Evolutionary conservation across 2,113 vertebrate species (phyloP).

Genomic region (Capreolus pygargus): DNA sequence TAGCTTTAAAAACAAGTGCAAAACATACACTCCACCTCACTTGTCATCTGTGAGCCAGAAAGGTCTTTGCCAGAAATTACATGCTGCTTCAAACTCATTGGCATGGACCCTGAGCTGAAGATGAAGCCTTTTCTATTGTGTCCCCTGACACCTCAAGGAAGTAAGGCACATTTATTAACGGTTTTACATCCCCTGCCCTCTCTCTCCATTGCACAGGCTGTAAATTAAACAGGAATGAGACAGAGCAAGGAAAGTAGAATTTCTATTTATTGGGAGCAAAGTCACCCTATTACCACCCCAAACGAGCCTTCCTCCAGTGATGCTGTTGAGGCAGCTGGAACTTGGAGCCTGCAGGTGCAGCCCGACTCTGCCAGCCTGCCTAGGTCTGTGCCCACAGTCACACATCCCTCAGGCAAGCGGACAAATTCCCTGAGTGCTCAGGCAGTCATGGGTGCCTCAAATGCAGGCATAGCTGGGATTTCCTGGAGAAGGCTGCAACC

Average conservation of each 20-base stretch:
- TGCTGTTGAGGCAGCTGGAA: conserved; percentile 43
- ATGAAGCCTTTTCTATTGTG: conserved; percentile 30
- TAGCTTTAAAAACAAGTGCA: not conserved
- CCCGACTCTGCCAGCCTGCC: conserved; percentile 44
- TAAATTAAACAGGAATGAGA: conserved; percentile 54
- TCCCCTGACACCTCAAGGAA: not conserved
- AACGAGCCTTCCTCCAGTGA: conserved; percentile 34
- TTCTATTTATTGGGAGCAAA: conserved; percentile 57
- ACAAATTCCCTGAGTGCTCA: not conserved
- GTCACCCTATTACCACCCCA: not conserved
- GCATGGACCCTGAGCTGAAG: not conserved
- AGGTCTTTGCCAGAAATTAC: not conserved
- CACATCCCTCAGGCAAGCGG: not conserved
- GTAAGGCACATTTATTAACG: not conserved
- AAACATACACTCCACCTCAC: not conserved
- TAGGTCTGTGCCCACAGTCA: conserved; percentile 10
- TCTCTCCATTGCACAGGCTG: not conserved
- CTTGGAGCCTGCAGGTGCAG: not conserved
- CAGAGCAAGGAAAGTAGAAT: not conserved
- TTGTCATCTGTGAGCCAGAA: conserved; percentile 19
- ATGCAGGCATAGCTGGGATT: not conserved
- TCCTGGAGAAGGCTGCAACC: not conserved
- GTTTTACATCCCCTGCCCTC: not conserved
- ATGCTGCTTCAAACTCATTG: not conserved
- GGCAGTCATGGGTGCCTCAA: too few species aligned